Evolutionary conservation across 2,888 invertebrate species (phyloP), one percentile per base, ranked within the genome.

Genomic region (Pristionchus arcanus): DNA sequence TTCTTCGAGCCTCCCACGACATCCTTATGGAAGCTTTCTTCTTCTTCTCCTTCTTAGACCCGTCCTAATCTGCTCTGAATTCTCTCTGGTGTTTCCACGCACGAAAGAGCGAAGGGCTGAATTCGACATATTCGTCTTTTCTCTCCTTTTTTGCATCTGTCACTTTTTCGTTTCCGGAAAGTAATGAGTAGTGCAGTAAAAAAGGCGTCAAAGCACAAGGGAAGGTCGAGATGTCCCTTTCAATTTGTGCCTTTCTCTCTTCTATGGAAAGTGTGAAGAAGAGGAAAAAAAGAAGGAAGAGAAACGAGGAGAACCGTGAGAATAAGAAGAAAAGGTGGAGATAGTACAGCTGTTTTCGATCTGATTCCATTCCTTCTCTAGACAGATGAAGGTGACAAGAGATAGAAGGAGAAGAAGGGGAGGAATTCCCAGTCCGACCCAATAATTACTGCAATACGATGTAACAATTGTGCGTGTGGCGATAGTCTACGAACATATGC

Each of bases 171-270:
- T 81, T 81, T 28, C 28, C 42, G 49, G 28, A 16, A 42, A 28
- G 49, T 28, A n/a, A 49, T 49, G 74, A 42, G 74, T 25, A 42
- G 37, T 42, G 81, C 37, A 81, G 28, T 53, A 53, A 53, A 81
- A 15, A 1, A 28, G n/a, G 49, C 81, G 81, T 81, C 81, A 81
- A 42, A 81, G 74, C 81, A 81, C 81, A 81, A 11, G 71, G 11
- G 68, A 42, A 87, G 34, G 31, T 53, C 49, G 31, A 25, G 37
- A 85, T 59, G 85, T 59, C 63, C 63, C 49, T 25, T 85, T 85
- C 85, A 85, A 59, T 85, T 66, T 85, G 63, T 63, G 85, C 66
- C 85, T 85, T 34, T 25, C 84, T 83, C 83, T 37, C 28, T 42
- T 15, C 21, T 59, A 9, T 25, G 31, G 66, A 16, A 42, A 55